Evolutionary conservation across 1,140 invertebrate species (phyloP).

Genomic region (Zaprionus africanus): DNA sequence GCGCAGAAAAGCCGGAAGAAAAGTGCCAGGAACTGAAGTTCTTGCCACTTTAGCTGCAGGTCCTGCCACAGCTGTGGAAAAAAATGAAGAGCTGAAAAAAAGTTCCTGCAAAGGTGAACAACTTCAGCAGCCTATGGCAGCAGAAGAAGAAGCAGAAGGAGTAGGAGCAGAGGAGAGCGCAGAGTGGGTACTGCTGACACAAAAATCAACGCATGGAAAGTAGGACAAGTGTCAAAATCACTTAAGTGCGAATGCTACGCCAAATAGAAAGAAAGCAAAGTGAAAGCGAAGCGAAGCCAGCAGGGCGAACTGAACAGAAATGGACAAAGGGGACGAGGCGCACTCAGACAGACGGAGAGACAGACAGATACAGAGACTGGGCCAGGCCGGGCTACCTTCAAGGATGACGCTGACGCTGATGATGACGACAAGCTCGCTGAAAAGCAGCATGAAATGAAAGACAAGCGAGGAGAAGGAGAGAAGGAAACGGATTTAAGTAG

Average conservation of each 20-base stretch:
- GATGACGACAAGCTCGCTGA: slow-evolving; percentile 43
- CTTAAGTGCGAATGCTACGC: slow-evolving; percentile 78
- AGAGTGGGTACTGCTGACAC: slow-evolving; percentile 63
- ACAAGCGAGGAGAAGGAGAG: slow-evolving; percentile 40
- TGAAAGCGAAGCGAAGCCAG: slow-evolving; percentile 52
- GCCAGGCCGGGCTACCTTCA: slow-evolving; percentile 46
- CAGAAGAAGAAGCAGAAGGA: neutral
- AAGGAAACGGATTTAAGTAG: slow-evolving; percentile 76
- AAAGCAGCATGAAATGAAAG: slow-evolving; percentile 55
- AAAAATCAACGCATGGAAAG: slow-evolving; percentile 82
- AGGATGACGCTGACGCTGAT: slow-evolving; percentile 49
- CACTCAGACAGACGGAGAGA: slow-evolving; percentile 16
- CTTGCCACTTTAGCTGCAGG: slow-evolving; percentile 47
- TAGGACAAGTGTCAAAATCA: slow-evolving; percentile 81
- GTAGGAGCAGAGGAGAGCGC: neutral
- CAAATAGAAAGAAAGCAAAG: slow-evolving; percentile 69
- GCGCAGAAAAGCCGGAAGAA: slow-evolving; percentile 3
- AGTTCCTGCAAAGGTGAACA: slow-evolving; percentile 73
- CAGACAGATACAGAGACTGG: slow-evolving; percentile 4
- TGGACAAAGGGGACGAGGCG: slow-evolving; percentile 7
- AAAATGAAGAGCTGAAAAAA: slow-evolving; percentile 18
- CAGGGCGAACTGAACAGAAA: slow-evolving; percentile 23
- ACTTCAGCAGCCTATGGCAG: slow-evolving; percentile 51
- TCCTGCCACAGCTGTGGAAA: slow-evolving; percentile 23
- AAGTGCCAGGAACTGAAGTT: slow-evolving; percentile 41